Base-by-base conservation (phyloP, 2,888 invertebrate genomes). In the Aquatica leii region DNA sequence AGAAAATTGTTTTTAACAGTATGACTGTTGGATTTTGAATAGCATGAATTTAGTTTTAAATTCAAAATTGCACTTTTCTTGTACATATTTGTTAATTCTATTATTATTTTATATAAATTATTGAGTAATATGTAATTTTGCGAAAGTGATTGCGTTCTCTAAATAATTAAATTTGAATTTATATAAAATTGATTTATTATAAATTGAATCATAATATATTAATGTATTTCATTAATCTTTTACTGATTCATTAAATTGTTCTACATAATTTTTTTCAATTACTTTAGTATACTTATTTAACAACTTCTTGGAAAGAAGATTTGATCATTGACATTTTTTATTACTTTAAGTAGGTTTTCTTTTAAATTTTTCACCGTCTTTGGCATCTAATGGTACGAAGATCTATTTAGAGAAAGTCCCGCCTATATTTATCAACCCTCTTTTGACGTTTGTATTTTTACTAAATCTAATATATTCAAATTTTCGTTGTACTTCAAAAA, bases 361-460 rank as follows among this genome's bases (percentile, higher is more conserved):
- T 24, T 24, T 24, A 24, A 24, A 24, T 24, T n/a, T 37, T 37
- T 37, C 37, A 37, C 37, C 37, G 37, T 37, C 37, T 37, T 37
- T 11, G 9, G 37, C 37, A 12, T n/a, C 37, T 37, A 12, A 37
- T 37, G 37, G 3, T 37, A 3, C 37, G 2, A 37, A 37, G 2
- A 37, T 12, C 37, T 11, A 37, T 37, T 9, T 37, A 37, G 37
- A 37, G 37, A 37, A 37, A 6, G 37, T 37, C 9, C 37, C 37
- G 37, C 37, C 37, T 37, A 37, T 12, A 37, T 37, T 37, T 24
- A 24, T 4, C 6, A 24, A 24, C 2, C 24, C 24, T 24, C 24
- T 24, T 24, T 24, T 24, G 24, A 24, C 24, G 2, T 24, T 24
- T 6, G 24, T 24, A 24, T 24, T 24, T 24, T 24, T 24, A 24